A percentile compares a stretch with the other conserved stretches of the same genome.
These are phyloP conservation scores for Cervus canadensis DNA, from an alignment of 2,113 vertebrate genomes.

Conservation along the genomic window DNA sequence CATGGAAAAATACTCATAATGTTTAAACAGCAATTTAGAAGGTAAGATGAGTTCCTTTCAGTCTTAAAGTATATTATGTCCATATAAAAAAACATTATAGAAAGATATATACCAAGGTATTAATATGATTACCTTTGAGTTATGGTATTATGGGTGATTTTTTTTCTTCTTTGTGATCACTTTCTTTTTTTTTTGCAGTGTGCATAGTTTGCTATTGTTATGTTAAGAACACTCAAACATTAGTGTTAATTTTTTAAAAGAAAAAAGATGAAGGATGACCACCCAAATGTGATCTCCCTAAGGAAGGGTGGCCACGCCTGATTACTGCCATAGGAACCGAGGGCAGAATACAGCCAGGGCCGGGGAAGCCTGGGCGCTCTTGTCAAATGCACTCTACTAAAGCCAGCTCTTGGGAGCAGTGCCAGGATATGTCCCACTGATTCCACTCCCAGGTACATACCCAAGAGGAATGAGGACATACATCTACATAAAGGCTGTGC, in stretches of 20 bases:
- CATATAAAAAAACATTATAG: neutral
- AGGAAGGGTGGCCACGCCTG: neutral
- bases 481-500: neutral
- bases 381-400: neutral
- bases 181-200: neutral
- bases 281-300: neutral
- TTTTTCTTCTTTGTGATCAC: neutral
- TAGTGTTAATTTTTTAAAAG: neutral
- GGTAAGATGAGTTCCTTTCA: neutral
- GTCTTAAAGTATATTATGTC: neutral
- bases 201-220: neutral
- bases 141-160: neutral
- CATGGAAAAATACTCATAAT: neutral
- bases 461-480: neutral
- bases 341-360: neutral
- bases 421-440: neutral
- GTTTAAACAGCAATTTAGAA: slow-evolving; percentile 12
- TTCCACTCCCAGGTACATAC: neutral
- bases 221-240: neutral
- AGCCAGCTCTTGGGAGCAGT: neutral
- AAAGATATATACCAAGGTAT: neutral
- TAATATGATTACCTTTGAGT: neutral
- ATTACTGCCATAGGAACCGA: neutral
- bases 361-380: neutral
- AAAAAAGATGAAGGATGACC: neutral